Conservation (phyloP, 2,888 invertebrate species). For the Listrodromus nycthemerus region DNA sequence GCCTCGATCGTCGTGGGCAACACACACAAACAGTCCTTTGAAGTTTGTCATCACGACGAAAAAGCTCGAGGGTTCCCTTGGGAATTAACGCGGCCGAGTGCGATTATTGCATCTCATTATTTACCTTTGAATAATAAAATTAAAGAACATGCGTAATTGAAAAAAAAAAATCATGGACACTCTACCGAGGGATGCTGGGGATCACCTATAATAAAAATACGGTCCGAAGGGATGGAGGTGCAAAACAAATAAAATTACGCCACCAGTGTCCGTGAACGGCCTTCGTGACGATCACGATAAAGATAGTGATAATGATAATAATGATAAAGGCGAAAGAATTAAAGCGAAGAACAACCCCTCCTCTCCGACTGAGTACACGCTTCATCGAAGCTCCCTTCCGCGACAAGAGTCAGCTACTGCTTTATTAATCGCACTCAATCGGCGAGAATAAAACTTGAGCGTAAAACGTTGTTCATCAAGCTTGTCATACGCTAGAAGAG, state of each 20-base stretch:
- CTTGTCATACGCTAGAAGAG: constrained; percentile 51
- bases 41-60: constrained; percentile 43
- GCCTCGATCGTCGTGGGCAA: constrained; percentile 70
- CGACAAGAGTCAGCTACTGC: constrained; percentile 18
- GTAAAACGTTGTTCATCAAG: constrained; percentile 23
- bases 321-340: constrained; percentile 44
- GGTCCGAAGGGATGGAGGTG: constrained; percentile 8
- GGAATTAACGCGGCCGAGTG: constrained; percentile 11
- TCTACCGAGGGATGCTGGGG: constrained; percentile 1
- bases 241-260: constrained; percentile 30
- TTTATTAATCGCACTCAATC: constrained; percentile 61
- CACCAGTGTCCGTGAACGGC: constrained; percentile 56
- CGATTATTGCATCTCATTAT: constrained; percentile 32
- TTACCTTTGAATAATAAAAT: constrained; percentile 7
- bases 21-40: constrained; percentile 56
- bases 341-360: constrained; percentile 49
- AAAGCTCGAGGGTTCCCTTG: constrained; percentile 23
- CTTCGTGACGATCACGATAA: constrained; percentile 31
- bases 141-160: neutral
- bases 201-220: constrained; percentile 30
- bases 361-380: constrained; percentile 57
- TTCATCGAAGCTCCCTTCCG: constrained; percentile 56
- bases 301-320: constrained; percentile 31
- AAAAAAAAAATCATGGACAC: constrained; percentile 23
- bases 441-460: constrained; percentile 57